phyloP scores from a whole-genome alignment of 2,797 vertebrate species.

The Platyrinchus mystaceus region DNA sequence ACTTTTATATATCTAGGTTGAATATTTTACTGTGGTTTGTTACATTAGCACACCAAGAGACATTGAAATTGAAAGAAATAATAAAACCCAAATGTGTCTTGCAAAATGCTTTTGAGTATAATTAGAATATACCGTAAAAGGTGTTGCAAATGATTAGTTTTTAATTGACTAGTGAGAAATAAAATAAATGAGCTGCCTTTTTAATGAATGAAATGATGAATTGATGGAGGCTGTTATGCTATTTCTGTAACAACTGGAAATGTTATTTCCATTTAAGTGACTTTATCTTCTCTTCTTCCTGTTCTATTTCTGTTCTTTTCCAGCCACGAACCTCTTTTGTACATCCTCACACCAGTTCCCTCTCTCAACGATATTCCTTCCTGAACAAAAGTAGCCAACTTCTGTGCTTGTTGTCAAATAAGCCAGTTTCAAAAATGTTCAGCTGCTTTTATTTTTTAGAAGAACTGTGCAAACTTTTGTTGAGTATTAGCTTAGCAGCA shows the following conservation, averaged over 20 bases:
- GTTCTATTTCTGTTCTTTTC: not conserved
- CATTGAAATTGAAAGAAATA: not conserved
- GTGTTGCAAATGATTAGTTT: not conserved
- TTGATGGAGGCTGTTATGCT: not conserved
- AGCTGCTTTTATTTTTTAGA: not conserved
- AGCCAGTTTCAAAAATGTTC: not conserved
- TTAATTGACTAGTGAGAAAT: not conserved
- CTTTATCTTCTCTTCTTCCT: not conserved
- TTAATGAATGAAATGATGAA: not conserved
- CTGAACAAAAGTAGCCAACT: not conserved
- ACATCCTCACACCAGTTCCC: not conserved
- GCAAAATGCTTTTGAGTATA: not conserved
- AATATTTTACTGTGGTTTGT: not conserved
- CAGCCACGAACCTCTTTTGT: rapidly evolving
- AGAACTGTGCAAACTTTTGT: not conserved
- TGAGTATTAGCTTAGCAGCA: not conserved
- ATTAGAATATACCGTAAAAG: not conserved
- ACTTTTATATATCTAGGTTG: not conserved
- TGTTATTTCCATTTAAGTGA: not conserved
- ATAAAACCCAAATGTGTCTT: rapidly evolving
- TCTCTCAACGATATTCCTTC: not conserved
- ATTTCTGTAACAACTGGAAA: not conserved
- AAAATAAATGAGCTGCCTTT: not conserved
- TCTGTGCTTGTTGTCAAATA: not conserved
- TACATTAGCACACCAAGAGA: not conserved